phyloP scores from a whole-genome alignment of 2,113 vertebrate genomes.

The Spea bombifrons region DNA sequence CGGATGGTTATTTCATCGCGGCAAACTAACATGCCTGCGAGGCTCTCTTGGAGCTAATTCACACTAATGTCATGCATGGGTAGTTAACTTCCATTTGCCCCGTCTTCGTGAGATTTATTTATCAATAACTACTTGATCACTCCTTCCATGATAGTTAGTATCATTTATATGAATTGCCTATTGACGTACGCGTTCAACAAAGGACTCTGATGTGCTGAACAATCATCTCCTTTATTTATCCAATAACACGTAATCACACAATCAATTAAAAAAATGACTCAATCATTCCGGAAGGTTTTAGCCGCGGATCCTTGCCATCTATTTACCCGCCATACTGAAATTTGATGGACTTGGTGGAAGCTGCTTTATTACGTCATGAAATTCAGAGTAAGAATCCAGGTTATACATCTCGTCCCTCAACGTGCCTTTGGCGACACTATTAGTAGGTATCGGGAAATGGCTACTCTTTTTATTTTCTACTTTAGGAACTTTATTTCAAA shows the following conservation, averaged over 20 bases:
- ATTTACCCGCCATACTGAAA: neutral
- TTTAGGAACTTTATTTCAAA: too few relatives aligned
- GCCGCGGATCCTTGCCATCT: neutral
- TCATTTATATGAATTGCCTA: slow-evolving; percentile 66
- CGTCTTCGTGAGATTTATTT: slow-evolving; percentile 73
- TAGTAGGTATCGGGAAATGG: too few relatives aligned
- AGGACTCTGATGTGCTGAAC: slow-evolving; percentile 59
- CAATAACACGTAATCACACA: slow-evolving; percentile 53
- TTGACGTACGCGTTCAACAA: slow-evolving; percentile 59
- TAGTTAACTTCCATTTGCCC: slow-evolving; percentile 69
- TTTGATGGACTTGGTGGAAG: neutral
- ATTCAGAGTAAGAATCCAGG: too few relatives aligned
- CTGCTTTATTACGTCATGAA: too few relatives aligned
- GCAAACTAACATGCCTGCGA: slow-evolving; percentile 52
- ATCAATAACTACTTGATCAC: slow-evolving; percentile 69
- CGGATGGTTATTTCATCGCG: slow-evolving; percentile 28
- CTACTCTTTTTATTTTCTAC: too few relatives aligned
- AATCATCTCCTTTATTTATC: slow-evolving; percentile 62
- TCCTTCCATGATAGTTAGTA: slow-evolving; percentile 66
- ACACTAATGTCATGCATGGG: slow-evolving; percentile 72
- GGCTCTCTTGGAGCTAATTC: slow-evolving; percentile 62
- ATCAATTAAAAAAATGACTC: slow-evolving; percentile 54
- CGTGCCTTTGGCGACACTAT: too few relatives aligned
- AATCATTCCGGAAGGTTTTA: neutral
- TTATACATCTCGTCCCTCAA: too few relatives aligned